A percentile compares a stretch with the other conserved stretches of the same genome.
Conservation (phyloP, 2,797 vertebrate species). For the Hypotaenidia okinawae region DNA sequence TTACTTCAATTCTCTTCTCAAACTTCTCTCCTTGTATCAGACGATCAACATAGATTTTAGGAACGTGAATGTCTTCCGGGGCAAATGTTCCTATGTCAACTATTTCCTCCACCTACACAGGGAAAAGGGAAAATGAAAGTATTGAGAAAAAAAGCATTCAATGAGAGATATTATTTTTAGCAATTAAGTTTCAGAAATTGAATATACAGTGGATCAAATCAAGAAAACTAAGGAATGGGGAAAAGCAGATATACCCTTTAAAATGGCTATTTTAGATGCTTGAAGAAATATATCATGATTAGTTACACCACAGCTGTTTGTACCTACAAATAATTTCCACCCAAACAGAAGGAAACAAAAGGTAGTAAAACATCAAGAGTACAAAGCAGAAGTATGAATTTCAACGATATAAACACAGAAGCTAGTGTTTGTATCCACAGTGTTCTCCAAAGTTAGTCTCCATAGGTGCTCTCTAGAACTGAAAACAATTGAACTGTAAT, state of each 20-base stretch:
- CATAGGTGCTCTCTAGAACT: neutral
- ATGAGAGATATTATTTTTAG: neutral
- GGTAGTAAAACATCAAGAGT: neutral
- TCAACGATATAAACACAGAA: neutral
- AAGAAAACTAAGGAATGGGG: neutral
- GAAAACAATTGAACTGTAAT: neutral
- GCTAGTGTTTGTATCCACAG: neutral
- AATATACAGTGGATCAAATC: neutral
- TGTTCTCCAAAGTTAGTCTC: too few species aligned
- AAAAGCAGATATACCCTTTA: neutral
- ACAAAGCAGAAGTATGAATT: neutral
- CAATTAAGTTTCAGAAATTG: neutral
- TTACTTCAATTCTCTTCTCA: constrained; percentile 98
- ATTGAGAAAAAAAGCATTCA: neutral
- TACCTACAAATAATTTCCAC: neutral
- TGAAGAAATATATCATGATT: neutral
- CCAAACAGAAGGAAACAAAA: neutral
- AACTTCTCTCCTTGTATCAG: constrained; percentile 88
- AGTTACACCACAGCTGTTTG: neutral
- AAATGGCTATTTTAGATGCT: neutral
- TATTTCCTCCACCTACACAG: constrained; percentile 92
- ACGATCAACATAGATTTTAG: constrained; percentile 94
- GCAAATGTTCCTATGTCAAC: constrained; percentile 93
- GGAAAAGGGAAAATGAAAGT: neutral
- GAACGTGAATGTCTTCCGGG: constrained; percentile 95